Evolutionary conservation across 2,113 vertebrate species (phyloP).

Genomic region (Axis porcinus): DNA sequence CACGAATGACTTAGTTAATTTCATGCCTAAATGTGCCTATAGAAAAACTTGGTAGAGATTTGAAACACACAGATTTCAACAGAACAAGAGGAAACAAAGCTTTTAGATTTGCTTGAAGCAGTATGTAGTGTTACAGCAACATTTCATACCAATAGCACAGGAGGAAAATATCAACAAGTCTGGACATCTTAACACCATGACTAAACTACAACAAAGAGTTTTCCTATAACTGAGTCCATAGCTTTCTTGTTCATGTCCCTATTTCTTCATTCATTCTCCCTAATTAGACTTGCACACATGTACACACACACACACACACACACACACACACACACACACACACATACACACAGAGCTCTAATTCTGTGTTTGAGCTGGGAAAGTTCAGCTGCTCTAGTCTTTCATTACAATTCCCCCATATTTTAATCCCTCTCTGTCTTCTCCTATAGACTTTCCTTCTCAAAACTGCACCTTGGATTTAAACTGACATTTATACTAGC

Average conservation of each 20-base stretch:
- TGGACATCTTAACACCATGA: slow-evolving; percentile 27
- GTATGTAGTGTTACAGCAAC: background rate
- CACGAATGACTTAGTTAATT: background rate
- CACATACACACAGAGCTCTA: background rate
- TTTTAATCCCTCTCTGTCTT: background rate
- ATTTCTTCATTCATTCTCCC: background rate
- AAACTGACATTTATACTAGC: rapidly evolving
- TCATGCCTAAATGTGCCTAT: background rate
- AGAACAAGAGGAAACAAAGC: slow-evolving; percentile 64
- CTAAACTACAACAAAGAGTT: background rate
- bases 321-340: background rate
- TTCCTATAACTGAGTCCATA: background rate
- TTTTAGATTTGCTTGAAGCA: slow-evolving; percentile 19
- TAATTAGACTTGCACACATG: background rate
- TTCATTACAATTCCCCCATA: background rate
- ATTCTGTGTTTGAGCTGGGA: background rate
- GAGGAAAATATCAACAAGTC: slow-evolving; percentile 21
- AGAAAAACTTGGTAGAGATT: slow-evolving; percentile 56
- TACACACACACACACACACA: background rate
- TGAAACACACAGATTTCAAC: background rate
- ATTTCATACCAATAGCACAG: background rate
- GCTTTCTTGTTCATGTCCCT: background rate
- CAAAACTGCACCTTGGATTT: background rate
- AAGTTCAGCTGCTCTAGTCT: background rate
- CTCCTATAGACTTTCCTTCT: background rate